Conservation (phyloP, 1,140 invertebrate species). For the Prorops nasuta region DNA sequence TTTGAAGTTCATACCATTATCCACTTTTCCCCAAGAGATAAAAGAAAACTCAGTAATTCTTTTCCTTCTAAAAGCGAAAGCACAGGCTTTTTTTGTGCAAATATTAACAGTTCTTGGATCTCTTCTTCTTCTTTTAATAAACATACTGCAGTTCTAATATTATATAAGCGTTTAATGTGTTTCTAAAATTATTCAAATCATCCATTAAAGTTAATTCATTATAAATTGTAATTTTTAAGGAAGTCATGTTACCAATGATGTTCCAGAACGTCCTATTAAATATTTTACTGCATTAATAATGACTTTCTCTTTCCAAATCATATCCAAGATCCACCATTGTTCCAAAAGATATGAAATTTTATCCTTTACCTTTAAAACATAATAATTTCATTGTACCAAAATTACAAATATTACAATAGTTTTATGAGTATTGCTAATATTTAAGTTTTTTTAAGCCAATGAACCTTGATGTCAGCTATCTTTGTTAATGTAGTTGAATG, state of each 20-base stretch:
- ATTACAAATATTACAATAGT: no score
- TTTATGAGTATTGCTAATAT: no score
- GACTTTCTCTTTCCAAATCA: slow-evolving; percentile 17
- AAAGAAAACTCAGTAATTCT: slow-evolving; percentile 23
- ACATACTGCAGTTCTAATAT: slow-evolving; percentile 20
- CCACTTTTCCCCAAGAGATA: slow-evolving; percentile 21
- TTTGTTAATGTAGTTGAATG: slow-evolving; percentile 11
- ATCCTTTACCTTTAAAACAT: slow-evolving; percentile 18
- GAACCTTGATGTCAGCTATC: slow-evolving; percentile 13
- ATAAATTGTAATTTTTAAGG: not conserved
- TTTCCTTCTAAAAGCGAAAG: slow-evolving; percentile 22
- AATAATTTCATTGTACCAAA: no score
- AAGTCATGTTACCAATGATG: slow-evolving; percentile 23
- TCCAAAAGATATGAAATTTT: slow-evolving; percentile 25
- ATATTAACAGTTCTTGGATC: slow-evolving; percentile 20
- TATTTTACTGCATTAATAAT: slow-evolving; percentile 25
- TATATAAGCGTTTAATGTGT: slow-evolving; percentile 26
- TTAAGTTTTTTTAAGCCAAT: not conserved
- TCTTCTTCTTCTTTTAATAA: slow-evolving; percentile 19
- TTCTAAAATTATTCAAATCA: slow-evolving; percentile 20
- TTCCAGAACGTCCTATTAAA: slow-evolving; percentile 17
- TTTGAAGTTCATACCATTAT: slow-evolving; percentile 26
- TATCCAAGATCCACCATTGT: slow-evolving; percentile 26
- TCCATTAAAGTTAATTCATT: not conserved
- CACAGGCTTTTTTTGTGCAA: slow-evolving; percentile 18